Conservation (phyloP, 2,113 vertebrate species). For the Bambusicola thoracicus region DNA sequence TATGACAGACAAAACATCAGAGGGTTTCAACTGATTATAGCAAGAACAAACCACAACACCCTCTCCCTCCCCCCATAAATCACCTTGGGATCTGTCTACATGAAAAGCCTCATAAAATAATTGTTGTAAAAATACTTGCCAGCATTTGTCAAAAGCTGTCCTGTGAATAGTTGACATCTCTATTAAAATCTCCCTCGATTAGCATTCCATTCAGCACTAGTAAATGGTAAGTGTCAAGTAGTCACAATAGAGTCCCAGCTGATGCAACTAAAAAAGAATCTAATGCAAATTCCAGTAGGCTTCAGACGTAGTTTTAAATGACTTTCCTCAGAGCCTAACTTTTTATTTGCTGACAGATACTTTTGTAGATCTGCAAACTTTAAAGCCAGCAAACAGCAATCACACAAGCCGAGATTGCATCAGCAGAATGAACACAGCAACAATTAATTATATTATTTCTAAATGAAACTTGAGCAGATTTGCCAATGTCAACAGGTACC, state of each 20-base stretch:
- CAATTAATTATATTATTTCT: neutral
- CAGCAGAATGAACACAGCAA: neutral
- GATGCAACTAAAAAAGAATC: constrained; percentile 41
- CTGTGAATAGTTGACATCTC: constrained; percentile 43
- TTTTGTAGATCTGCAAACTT: constrained; percentile 7
- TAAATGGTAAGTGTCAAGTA: constrained; percentile 39
- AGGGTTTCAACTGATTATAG: neutral
- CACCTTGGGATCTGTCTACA: constrained; percentile 20
- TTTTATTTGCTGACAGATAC: constrained; percentile 52
- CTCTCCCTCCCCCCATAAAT: neutral
- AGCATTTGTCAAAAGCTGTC: neutral
- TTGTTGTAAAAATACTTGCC: constrained; percentile 2
- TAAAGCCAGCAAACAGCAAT: neutral
- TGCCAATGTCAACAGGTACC: constrained; percentile 49
- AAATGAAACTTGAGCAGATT: neutral
- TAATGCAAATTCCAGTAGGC: constrained; percentile 50
- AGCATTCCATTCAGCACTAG: constrained; percentile 25
- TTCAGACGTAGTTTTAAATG: constrained; percentile 21
- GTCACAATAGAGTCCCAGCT: constrained; percentile 42
- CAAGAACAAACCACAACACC: neutral
- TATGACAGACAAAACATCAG: neutral
- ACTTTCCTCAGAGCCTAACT: neutral
- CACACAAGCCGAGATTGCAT: neutral
- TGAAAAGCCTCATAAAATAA: neutral
- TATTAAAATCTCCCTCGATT: constrained; percentile 18